phyloP scores from a whole-genome alignment of 2,888 invertebrate genomes.

The Timema podura region DNA sequence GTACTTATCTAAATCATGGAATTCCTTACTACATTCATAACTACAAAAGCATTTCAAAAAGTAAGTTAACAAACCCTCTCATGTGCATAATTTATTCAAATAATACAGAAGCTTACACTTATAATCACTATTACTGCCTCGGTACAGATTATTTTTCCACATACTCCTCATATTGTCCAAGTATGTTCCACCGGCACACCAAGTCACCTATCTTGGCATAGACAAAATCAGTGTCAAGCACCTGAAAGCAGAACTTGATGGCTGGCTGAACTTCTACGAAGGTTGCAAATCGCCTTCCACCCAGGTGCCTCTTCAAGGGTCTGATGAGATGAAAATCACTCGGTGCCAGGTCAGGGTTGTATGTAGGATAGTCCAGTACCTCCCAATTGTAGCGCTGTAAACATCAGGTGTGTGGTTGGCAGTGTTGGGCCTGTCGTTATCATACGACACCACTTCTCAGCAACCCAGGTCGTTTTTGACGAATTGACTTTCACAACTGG shows the following conservation, averaged over 20 bases:
- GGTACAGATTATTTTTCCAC: neutral
- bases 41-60: too few species aligned
- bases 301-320: neutral
- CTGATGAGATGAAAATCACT: neutral
- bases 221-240: neutral
- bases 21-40: too few species aligned
- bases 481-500: neutral
- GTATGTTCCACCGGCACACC: neutral
- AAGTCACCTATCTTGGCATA: neutral
- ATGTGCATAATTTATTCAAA: too few species aligned
- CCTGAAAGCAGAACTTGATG: neutral
- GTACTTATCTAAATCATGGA: too few species aligned
- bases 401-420: neutral
- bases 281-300: neutral
- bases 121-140: too few species aligned
- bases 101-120: too few species aligned
- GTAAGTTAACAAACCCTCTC: too few species aligned
- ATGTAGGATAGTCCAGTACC: neutral
- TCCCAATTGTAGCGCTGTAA: neutral
- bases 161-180: neutral
- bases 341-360: neutral
- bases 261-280: neutral
- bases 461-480: neutral
- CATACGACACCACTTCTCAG: neutral
- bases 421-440: neutral